Conservation (phyloP, 2,888 invertebrate species). For the Acleris emargana region DNA sequence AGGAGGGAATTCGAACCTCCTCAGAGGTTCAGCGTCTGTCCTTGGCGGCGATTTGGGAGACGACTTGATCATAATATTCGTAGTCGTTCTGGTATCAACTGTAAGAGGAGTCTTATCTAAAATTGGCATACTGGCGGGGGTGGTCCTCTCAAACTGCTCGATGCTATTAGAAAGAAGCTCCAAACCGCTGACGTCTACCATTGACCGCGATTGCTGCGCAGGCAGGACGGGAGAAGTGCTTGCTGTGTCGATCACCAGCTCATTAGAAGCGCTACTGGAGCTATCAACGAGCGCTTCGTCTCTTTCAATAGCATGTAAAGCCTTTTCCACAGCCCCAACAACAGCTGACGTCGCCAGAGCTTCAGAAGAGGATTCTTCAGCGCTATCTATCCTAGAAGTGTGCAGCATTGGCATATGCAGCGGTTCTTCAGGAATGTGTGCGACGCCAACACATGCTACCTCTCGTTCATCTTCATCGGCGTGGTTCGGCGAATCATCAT, state of each 20-base stretch:
- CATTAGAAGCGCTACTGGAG: slow-evolving; percentile 74
- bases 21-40: slow-evolving; percentile 65
- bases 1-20: slow-evolving; percentile 70
- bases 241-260: slow-evolving; percentile 77
- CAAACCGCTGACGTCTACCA: slow-evolving; percentile 90
- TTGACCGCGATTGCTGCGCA: slow-evolving; percentile 49
- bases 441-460: slow-evolving; percentile 75
- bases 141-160: slow-evolving; percentile 88
- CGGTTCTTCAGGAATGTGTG: slow-evolving; percentile 72
- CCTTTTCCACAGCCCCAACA: slow-evolving; percentile 70
- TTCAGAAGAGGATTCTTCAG: slow-evolving; percentile 74
- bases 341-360: slow-evolving; percentile 58
- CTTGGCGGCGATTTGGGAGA: slow-evolving; percentile 73
- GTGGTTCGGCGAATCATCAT: slow-evolving; percentile 83
- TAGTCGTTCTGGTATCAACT: slow-evolving; percentile 68
- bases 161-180: slow-evolving; percentile 94
- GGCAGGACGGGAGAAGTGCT: slow-evolving; percentile 59
- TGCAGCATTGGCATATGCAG: slow-evolving; percentile 53
- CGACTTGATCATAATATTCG: slow-evolving; percentile 74
- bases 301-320: slow-evolving; percentile 72
- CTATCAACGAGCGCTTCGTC: slow-evolving; percentile 68
- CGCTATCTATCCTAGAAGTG: slow-evolving; percentile 61
- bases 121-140: slow-evolving; percentile 64
- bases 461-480: slow-evolving; percentile 76
- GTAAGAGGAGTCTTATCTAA: slow-evolving; percentile 65